Percentiles rank a stretch among this genome's conserved stretches.
Conservation (phyloP, 1,140 invertebrate genomes). For the Acromyrmex heyeri region DNA sequence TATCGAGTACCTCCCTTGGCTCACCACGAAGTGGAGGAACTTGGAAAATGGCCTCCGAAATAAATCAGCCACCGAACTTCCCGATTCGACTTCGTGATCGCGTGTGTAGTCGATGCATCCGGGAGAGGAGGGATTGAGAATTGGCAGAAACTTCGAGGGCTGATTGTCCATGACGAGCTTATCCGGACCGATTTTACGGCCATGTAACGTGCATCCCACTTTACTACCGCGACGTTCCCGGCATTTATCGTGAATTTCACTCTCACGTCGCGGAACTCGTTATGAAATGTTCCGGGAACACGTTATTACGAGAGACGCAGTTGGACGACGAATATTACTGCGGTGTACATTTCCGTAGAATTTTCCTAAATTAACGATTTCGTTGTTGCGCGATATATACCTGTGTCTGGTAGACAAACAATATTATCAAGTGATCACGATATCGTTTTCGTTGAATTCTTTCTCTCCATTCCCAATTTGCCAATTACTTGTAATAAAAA, state of each 20-base stretch:
- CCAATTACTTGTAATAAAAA: constrained; percentile 9
- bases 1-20: constrained; percentile 65
- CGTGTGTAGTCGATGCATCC: constrained; percentile 58
- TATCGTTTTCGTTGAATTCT: constrained; percentile 25
- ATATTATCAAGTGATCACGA: constrained; percentile 28
- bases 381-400: neutral
- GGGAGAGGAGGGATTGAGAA: constrained; percentile 1
- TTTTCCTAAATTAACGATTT: constrained; percentile 44
- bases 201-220: constrained; percentile 71
- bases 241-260: constrained; percentile 58
- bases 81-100: constrained; percentile 68
- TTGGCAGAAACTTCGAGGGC: constrained; percentile 72
- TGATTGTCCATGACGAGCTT: constrained; percentile 75
- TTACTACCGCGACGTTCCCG: constrained; percentile 68
- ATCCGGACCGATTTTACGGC: constrained; percentile 70
- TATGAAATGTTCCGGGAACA: constrained; percentile 67
- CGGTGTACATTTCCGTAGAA: constrained; percentile 31
- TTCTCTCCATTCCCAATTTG: constrained; percentile 20
- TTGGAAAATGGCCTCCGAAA: constrained; percentile 70
- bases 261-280: constrained; percentile 70
- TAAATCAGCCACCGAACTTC: constrained; percentile 72
- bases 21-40: constrained; percentile 62
- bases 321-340: neutral
- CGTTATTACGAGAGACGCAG: neutral
- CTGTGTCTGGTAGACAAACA: neutral